Evolutionary conservation across 2,888 invertebrate species (phyloP).

Genomic region (Melanchra persicariae): DNA sequence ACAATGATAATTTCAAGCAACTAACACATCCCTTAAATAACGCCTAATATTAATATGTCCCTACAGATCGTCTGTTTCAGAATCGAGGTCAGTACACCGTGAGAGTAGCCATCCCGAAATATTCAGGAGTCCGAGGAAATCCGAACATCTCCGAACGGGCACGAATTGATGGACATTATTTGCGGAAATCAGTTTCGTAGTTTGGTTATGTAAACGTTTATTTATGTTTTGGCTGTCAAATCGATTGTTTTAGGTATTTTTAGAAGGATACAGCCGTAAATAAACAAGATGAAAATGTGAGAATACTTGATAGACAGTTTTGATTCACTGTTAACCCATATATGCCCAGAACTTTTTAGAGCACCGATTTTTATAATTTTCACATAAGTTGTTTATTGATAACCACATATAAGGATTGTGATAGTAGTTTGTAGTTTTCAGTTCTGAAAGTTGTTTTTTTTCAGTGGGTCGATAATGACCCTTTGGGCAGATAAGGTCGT

Average conservation of each 20-base stretch:
- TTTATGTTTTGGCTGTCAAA: not conserved
- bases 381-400: too few species aligned
- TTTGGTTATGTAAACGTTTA: constrained; percentile 10
- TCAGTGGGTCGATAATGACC: too few species aligned
- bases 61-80: constrained; percentile 29
- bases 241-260: constrained; percentile 1
- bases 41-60: constrained; percentile 22
- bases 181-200: constrained; percentile 27
- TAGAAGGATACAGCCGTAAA: too few species aligned
- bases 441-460: too few species aligned
- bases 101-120: constrained; percentile 23
- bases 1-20: constrained; percentile 12
- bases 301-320: too few species aligned
- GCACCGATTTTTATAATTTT: too few species aligned
- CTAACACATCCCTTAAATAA: not conserved
- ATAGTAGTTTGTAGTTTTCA: too few species aligned
- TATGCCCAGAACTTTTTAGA: too few species aligned
- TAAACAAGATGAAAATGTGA: too few species aligned
- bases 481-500: too few species aligned
- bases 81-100: constrained; percentile 30
- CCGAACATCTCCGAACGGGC: constrained; percentile 7
- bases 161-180: constrained; percentile 46
- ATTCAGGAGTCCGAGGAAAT: constrained; percentile 15
- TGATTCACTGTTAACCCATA: too few species aligned
- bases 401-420: too few species aligned